Percentiles rank a stretch among this genome's conserved stretches.
Evolutionary conservation across 2,113 vertebrate species (phyloP).

Genomic region (Saguinus midas): DNA sequence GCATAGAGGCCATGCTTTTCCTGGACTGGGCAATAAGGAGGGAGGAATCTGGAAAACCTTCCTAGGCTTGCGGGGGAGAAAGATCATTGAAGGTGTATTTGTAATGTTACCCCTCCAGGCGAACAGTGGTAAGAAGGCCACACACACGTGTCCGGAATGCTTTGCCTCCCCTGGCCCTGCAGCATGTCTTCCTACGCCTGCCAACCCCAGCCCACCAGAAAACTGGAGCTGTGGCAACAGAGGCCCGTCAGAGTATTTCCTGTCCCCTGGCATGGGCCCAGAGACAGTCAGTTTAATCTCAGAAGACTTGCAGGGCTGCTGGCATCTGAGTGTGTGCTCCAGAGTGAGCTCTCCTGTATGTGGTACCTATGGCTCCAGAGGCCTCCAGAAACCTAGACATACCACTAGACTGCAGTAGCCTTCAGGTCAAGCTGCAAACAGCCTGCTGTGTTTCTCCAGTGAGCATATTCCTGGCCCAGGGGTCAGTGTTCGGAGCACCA

Average conservation of each 20-base stretch:
- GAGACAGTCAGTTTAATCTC: not conserved
- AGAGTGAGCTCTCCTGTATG: not conserved
- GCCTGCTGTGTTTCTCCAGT: not conserved
- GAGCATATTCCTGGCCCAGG: not conserved
- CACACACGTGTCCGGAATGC: accelerated
- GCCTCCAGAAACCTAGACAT: not conserved
- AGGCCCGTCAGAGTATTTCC: not conserved
- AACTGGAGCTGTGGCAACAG: not conserved
- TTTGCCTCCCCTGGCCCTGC: not conserved
- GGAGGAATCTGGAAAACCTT: not conserved
- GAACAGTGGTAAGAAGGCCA: not conserved
- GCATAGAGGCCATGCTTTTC: not conserved
- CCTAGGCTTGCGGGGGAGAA: not conserved
- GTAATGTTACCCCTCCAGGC: not conserved
- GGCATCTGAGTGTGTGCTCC: not conserved
- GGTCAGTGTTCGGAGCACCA: not conserved
- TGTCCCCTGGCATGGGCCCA: not conserved
- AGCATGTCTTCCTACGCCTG: not conserved
- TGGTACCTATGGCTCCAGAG: not conserved
- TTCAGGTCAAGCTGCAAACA: not conserved
- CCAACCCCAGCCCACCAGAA: not conserved
- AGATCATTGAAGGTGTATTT: not conserved
- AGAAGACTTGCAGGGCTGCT: not conserved
- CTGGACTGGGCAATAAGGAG: not conserved
- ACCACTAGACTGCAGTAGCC: not conserved